A percentile compares a stretch with the other conserved stretches of the same genome.
phyloP scores from a whole-genome alignment of 2,797 vertebrate species.

The Brotula barbata region DNA sequence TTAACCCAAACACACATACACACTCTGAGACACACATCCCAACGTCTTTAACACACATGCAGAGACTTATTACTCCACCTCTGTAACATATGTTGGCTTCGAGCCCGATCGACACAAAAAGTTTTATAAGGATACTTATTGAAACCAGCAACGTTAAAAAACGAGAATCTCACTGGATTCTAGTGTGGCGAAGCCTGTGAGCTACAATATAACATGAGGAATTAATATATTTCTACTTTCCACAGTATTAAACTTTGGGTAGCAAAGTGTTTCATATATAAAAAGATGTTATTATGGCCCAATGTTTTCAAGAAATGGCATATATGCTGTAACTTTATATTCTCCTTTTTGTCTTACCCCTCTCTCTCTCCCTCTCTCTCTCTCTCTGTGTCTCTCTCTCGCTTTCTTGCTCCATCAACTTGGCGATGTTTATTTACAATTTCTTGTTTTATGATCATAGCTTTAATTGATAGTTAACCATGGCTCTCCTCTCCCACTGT shows the following conservation, averaged over 20 bases:
- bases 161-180: slow-evolving; percentile 26
- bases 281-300: neutral
- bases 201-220: slow-evolving; percentile 22
- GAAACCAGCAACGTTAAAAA: slow-evolving; percentile 58
- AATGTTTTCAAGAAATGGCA: neutral
- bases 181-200: slow-evolving; percentile 32
- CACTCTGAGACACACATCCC: slow-evolving; percentile 48
- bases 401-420: slow-evolving; percentile 28
- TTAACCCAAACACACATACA: slow-evolving; percentile 52
- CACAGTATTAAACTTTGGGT: slow-evolving; percentile 17
- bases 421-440: slow-evolving; percentile 73
- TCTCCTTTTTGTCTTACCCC: slow-evolving; percentile 10
- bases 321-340: neutral
- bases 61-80: slow-evolving; percentile 64
- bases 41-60: slow-evolving; percentile 64
- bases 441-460: slow-evolving; percentile 72
- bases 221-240: slow-evolving; percentile 14
- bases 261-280: slow-evolving; percentile 13
- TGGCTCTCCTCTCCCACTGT: slow-evolving; percentile 69
- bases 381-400: slow-evolving; percentile 14
- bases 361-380: slow-evolving; percentile 25
- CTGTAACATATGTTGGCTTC: slow-evolving; percentile 54
- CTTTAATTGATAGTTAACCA: slow-evolving; percentile 78
- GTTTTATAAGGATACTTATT: slow-evolving; percentile 62
- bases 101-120: slow-evolving; percentile 61